These are phyloP conservation scores for Pantherophis alleghaniensis DNA, from an alignment of 2,797 vertebrate genomes.

Conservation along the genomic window DNA sequence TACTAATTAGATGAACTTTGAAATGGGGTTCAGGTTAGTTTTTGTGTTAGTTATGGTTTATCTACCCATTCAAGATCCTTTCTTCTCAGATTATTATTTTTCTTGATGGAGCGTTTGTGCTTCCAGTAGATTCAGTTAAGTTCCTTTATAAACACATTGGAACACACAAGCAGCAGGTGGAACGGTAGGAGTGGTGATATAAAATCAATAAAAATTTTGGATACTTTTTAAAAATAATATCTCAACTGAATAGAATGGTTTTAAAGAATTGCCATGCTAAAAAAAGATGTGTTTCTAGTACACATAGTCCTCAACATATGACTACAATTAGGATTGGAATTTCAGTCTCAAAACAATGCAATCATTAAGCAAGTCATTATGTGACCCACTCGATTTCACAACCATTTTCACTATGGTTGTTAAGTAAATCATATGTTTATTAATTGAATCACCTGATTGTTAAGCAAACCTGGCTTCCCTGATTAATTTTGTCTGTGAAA, in stretches of 20 bases:
- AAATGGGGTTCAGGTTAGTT: not conserved
- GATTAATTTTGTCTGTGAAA: not conserved
- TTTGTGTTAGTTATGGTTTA: not conserved
- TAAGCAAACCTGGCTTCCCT: not conserved
- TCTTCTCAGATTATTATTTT: constrained; percentile 23
- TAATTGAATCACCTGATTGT: not conserved
- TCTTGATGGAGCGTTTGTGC: not conserved
- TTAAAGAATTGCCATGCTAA: not conserved
- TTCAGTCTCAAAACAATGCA: not conserved
- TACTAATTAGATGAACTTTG: not conserved
- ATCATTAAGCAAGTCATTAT: not conserved
- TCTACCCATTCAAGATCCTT: constrained; percentile 3
- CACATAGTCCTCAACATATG: not conserved
- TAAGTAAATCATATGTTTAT: not conserved
- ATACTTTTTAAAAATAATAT: constrained; percentile 2
- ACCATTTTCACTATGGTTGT: not conserved
- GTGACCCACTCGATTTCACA: not conserved
- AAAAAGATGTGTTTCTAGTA: constrained; percentile 7
- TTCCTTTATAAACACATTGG: constrained; percentile 19
- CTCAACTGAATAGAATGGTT: constrained; percentile 3
- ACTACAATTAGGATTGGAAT: not conserved
- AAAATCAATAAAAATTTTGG: constrained; percentile 4
- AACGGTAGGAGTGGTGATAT: constrained; percentile 28
- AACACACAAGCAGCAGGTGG: constrained; percentile 25
- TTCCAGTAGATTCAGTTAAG: not conserved